These are phyloP conservation scores for Busseola fusca DNA, from an alignment of 2,888 invertebrate species.

Conservation along the genomic window DNA sequence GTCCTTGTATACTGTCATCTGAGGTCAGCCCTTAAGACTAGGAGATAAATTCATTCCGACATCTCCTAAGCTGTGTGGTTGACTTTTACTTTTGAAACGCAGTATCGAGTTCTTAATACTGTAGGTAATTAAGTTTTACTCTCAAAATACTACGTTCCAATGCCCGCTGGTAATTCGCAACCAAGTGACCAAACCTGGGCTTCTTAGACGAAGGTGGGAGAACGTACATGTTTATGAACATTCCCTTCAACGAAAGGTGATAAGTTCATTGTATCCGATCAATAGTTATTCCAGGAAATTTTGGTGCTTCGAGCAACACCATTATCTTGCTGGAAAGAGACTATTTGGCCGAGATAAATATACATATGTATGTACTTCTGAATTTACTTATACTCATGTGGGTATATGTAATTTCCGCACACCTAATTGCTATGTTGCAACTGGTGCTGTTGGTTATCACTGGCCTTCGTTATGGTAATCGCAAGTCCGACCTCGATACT, in stretches of 20 bases:
- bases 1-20: background rate
- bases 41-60: background rate
- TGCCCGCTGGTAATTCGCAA: background rate
- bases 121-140: background rate
- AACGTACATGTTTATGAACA: background rate
- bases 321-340: background rate
- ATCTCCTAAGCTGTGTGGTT: background rate
- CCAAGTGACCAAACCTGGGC: background rate
- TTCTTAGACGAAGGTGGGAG: background rate
- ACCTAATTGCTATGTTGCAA: background rate
- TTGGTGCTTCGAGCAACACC: background rate
- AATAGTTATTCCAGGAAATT: background rate
- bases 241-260: background rate
- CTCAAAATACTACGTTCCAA: slow-evolving; percentile 8
- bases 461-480: background rate
- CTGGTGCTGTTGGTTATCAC: background rate
- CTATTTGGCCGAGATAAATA: background rate
- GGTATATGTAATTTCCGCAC: background rate
- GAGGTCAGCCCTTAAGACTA: background rate
- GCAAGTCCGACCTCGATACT: background rate
- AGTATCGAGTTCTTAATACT: background rate
- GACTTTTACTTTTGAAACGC: background rate
- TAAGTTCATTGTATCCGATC: background rate
- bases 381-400: no score
- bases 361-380: no score